These are phyloP conservation scores for Stegostoma tigrinum DNA, from an alignment of 2,113 vertebrate species.

Conservation along the genomic window DNA sequence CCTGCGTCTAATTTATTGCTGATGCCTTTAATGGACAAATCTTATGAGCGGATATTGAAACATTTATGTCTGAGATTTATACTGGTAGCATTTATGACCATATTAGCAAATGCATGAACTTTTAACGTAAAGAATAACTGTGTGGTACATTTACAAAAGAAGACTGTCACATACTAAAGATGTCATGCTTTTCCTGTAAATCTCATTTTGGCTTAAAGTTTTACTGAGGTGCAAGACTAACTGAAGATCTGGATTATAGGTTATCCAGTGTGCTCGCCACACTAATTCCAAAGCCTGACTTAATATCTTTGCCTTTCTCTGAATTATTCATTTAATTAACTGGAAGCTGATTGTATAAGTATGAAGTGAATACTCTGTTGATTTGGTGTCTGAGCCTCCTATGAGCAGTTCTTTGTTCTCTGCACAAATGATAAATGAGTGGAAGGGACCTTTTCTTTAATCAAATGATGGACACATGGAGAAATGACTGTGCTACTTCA, in stretches of 20 bases:
- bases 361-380: slow-evolving; percentile 16
- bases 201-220: neutral
- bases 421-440: slow-evolving; percentile 6
- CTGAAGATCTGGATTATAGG: neutral
- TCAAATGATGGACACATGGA: neutral
- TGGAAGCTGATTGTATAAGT: neutral
- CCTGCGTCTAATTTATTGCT: neutral
- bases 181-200: neutral
- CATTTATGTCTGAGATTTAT: slow-evolving; percentile 26
- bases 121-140: neutral
- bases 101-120: slow-evolving; percentile 26
- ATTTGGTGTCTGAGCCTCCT: neutral
- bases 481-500: neutral
- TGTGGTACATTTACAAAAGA: slow-evolving; percentile 3
- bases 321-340: slow-evolving; percentile 34
- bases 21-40: neutral
- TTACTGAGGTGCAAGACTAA: neutral
- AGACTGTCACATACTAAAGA: neutral
- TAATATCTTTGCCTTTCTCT: slow-evolving; percentile 20
- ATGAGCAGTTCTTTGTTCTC: neutral
- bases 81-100: slow-evolving; percentile 16
- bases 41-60: slow-evolving; percentile 20
- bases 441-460: neutral
- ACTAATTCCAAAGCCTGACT: neutral
- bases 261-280: neutral